phyloP scores from a whole-genome alignment of 23 tunicate genomes.

The Clavelina lepadiformis region DNA sequence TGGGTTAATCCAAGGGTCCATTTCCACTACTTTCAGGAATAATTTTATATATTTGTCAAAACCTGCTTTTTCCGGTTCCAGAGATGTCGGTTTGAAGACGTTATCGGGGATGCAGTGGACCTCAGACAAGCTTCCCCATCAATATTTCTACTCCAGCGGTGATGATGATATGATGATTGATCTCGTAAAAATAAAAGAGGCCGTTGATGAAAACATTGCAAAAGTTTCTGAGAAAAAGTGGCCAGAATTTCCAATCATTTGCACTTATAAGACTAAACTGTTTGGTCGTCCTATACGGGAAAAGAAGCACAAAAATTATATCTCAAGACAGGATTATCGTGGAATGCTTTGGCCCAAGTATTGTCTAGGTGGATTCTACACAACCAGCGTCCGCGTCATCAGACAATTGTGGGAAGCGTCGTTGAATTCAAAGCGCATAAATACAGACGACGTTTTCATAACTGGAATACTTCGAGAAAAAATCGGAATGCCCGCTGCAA shows the following conservation, averaged over 20 bases:
- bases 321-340: conserved; percentile 12
- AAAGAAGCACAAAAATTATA: conserved; percentile 3
- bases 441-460: conserved; percentile 47
- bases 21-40: no score
- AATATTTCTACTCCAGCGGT: no score
- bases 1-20: no score
- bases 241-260: conserved; percentile 31
- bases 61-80: not conserved
- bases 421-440: not conserved
- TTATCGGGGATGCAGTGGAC: no score
- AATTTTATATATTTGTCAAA: not conserved
- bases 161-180: no score
- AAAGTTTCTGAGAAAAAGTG: no score
- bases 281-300: conserved; percentile 5
- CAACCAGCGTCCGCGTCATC: conserved; percentile 13
- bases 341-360: conserved; percentile 24
- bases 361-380: conserved; percentile 65
- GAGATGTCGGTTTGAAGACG: no score
- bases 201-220: no score
- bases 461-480: conserved; percentile 30
- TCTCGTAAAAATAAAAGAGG: no score
- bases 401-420: conserved; percentile 14
- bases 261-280: not conserved
- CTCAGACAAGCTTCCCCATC: no score
- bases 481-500: conserved; percentile 12